These are phyloP conservation scores for Axis porcinus DNA, from an alignment of 2,113 vertebrate genomes.

Conservation along the genomic window DNA sequence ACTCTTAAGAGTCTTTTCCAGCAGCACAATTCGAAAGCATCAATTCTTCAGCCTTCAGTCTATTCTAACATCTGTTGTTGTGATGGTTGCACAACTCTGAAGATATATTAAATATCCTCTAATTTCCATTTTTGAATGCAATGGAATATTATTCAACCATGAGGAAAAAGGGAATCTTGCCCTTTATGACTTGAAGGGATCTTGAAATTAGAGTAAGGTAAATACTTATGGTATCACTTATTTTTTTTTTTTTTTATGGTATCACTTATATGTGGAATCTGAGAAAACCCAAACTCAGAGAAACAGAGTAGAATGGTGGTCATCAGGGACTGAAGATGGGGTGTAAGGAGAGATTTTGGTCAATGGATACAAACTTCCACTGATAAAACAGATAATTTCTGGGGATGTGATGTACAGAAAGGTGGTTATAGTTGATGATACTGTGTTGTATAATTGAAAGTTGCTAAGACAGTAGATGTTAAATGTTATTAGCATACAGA, in stretches of 20 bases:
- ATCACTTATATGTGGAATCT: not conserved
- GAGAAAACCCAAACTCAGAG: not conserved
- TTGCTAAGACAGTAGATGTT: not conserved
- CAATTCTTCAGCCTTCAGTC: not conserved
- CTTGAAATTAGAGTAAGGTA: not conserved
- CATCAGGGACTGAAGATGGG: not conserved
- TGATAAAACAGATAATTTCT: not conserved
- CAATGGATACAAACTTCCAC: not conserved
- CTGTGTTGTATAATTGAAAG: not conserved
- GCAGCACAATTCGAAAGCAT: not conserved
- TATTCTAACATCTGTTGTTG: not conserved
- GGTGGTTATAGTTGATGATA: not conserved
- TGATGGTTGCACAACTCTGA: not conserved
- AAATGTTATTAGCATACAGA: not conserved
- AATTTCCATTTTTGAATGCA: not conserved
- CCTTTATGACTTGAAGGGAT: not conserved
- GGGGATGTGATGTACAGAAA: not conserved
- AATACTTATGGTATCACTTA: not conserved
- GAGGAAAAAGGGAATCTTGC: not conserved
- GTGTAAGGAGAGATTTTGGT: not conserved
- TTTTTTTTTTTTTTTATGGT: no score
- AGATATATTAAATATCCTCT: not conserved
- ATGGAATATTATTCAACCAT: not conserved
- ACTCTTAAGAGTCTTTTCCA: not conserved
- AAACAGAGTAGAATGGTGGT: not conserved